Base-by-base conservation (phyloP, 1,140 invertebrate genomes). In the Rhagoletis pomonella region DNA sequence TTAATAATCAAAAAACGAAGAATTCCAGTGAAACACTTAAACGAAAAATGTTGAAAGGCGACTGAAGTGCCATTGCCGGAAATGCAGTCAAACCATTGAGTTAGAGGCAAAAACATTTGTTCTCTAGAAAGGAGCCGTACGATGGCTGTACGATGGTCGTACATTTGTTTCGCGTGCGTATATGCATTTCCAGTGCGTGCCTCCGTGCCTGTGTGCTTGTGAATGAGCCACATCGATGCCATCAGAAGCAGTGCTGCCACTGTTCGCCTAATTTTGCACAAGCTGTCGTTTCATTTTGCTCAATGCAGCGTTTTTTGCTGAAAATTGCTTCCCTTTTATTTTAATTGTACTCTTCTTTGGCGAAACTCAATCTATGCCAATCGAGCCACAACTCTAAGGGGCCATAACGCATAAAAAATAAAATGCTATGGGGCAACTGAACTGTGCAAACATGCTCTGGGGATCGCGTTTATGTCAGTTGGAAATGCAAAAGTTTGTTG, bases 401-500 rank as follows among this genome's bases (percentile, higher is more conserved):
- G 10, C 69, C 29, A 50, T 4, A 50, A 19, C n/a, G 69, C 4
- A 77, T 1, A 29, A 29, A 29, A 29, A 29, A 29, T 29, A 29
- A n/a, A 50, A 47, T 47, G 47, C 50, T 2, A 2, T 17, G 19
- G 73, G 29, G 55, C 73, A 55, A n/a, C 42, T 58, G 73, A 81
- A 55, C 14, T 58, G 17, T 55, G 47, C 73, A 81, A 81, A 58
- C 17, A 55, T 81, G 14, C 73, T 47, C 47, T 10, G n/a, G 73
- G 19, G 73, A 81, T 55, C n/a, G 47, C 55, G 73, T 55, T 81
- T 47, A 19, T 19, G 73, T 81, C 73, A 81, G 47, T 58, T 81
- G 50, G 50, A 14, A 47, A 29, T 17, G 47, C 73, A 58, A 50
- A 81, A 19, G 10, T 6, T 29, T 29, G 17, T 5, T 29, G 17